Conservation (phyloP, 2,113 vertebrate genomes). For the Polypterus senegalus region DNA sequence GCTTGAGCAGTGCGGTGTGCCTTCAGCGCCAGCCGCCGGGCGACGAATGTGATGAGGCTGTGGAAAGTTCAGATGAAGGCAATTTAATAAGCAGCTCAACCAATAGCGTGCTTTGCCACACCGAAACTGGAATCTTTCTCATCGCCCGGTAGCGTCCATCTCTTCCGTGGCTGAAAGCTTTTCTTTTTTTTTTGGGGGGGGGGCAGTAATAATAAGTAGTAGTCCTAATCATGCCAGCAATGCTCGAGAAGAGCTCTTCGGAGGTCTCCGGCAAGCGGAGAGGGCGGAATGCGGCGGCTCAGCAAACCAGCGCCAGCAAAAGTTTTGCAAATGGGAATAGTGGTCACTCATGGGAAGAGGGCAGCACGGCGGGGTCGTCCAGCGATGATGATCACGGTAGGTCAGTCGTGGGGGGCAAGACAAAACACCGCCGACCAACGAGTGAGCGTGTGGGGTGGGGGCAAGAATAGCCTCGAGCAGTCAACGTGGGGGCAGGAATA, state of each 20-base stretch:
- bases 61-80: conserved; percentile 8
- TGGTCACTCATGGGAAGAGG: conserved; percentile 78
- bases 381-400: conserved; percentile 87
- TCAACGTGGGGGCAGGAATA: background rate
- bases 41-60: background rate
- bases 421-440: no score
- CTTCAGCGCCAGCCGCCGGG: background rate
- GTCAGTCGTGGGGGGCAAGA: conserved; percentile 25
- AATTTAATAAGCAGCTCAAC: conserved; percentile 1
- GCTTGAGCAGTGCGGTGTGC: background rate
- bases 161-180: background rate
- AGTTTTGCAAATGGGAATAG: conserved; percentile 71
- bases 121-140: conserved; percentile 5
- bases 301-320: conserved; percentile 54
- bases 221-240: conserved; percentile 55
- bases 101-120: background rate
- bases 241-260: conserved; percentile 68
- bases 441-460: no score
- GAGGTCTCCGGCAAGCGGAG: conserved; percentile 74
- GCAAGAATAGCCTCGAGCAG: conserved; percentile 38
- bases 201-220: no score
- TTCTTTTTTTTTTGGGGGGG: no score
- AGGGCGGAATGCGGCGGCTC: conserved; percentile 54
- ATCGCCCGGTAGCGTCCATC: background rate
- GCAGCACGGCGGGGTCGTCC: conserved; percentile 71